Evolutionary conservation across 2,888 invertebrate species (phyloP), one percentile per base, ranked within the genome.

Genomic region (Drosophila trichaetosa): DNA sequence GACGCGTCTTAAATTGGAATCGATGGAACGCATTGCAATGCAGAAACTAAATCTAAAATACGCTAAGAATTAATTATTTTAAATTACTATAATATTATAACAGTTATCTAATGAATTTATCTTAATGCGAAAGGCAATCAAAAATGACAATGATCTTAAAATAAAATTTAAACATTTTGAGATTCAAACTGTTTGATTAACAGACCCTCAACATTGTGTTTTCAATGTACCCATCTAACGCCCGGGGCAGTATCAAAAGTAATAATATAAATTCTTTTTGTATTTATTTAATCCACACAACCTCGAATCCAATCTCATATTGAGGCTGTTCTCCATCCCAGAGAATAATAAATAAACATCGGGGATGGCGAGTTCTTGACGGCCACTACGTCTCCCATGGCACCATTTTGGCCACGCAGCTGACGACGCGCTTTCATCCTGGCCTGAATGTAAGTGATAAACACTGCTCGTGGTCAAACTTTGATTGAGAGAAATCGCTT

Each of bases 291-390:
- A 72, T 33, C n/a, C 33, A 51, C 10, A 27, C 16, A 42, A 40
- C 16, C 7, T 31, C n/a, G 21, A 51, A 46, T 60, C 16, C 13
- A 61, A 51, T 33, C 27, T 13, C n/a, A n/a, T n/a, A n/a, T 49
- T 11, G 6, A 31, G 48, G 8, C 29, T 10, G 27, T 10, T 38
- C 31, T 33, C 36, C 13, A 48, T 7, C 6, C 8, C 16, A 4
- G 3, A 27, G 2, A 16, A 24, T 33, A 54, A 33, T 38, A 48
- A 52, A 57, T 36, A 97, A 97, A 90, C 96, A 96, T 84, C 94
- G 97, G 90, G 97, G 97, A 0, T 96, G 96, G 95, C 96, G 95
- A 84, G 95, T 95, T n/a, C 95, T 96, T 83, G 96, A 97, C 87
- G 96, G 97, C 0, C 93, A 94, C 80, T 89, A 82, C 69, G 97